Evolutionary conservation across 2,797 vertebrate species (phyloP), one percentile per base, ranked within the genome.

Genomic region (Mallotus villosus): DNA sequence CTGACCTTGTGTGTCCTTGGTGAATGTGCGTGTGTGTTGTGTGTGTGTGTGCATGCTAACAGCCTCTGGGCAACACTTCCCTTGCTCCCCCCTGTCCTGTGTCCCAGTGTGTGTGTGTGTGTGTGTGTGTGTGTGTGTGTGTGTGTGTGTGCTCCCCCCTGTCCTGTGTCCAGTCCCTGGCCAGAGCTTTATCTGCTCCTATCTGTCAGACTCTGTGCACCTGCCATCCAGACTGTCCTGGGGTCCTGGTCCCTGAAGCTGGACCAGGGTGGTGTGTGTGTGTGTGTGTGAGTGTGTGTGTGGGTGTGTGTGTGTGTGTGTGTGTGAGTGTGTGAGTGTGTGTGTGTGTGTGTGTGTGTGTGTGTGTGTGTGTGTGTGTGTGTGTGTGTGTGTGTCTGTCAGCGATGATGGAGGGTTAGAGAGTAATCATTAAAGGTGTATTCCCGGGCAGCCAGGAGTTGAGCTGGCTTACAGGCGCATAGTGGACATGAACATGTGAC

Each of bases 161-260:
- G 27, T 27, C 27, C 27, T 70, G 63, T 41, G 57, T 16, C 21
- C 49, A 4, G 57, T 58, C 57, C 21, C 51, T 81, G 77, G 83
- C 75, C 71, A n/a, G 25, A 27, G 77, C 77, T 86, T 89, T 85
- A 87, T 88, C 87, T 76, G 80, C 78, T 84, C 89, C 90, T 91
- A 91, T 88, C 85, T 84, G 85, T 90, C 88, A 87, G 83, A 90
- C 74, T 83, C 81, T 80, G 74, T 68, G 76, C 86, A 90, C 88
- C 88, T 85, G 81, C 78, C 81, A 85, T 69, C 59, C 64, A 64
- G 79, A 65, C 74, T 27, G 74, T 83, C 80, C 72, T 59, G 80
- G 72, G 29, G 72, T 83, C 84, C 84, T 87, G 84, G 87, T 90
- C 88, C 87, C 88, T 76, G 74, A 37, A 73, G 86, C 87, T 75